phyloP scores from a whole-genome alignment of 2,888 invertebrate species.

The Lypha dubia region DNA sequence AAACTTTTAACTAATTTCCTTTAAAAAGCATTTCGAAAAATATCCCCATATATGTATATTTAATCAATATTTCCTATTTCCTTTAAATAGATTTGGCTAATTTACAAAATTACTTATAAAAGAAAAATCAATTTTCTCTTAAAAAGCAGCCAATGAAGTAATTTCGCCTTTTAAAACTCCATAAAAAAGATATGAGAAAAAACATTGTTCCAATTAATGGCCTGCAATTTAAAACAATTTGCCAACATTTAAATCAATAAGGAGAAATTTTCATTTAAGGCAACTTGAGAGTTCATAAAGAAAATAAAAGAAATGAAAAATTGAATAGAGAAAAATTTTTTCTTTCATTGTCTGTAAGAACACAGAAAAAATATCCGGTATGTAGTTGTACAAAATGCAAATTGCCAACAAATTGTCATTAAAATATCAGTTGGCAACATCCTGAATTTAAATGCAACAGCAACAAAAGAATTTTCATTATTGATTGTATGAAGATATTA shows the following conservation, averaged over 20 bases:
- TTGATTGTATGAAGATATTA: conserved; percentile 37
- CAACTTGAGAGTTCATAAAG: conserved; percentile 23
- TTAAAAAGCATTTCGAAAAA: background rate
- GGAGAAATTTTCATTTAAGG: conserved; percentile 63
- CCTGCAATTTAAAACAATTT: conserved; percentile 51
- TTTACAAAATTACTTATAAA: background rate
- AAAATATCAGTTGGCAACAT: conserved; percentile 61
- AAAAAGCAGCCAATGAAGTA: background rate
- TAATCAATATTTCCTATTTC: conserved; percentile 48
- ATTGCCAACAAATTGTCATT: conserved; percentile 69
- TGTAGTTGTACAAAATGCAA: conserved; percentile 55
- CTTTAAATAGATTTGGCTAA: background rate
- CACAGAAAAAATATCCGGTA: conserved; percentile 59
- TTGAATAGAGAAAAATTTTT: conserved; percentile 18
- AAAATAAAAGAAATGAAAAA: too few species aligned
- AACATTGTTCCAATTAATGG: conserved; percentile 37
- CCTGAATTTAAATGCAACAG: conserved; percentile 52
- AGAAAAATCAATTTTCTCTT: background rate
- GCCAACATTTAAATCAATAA: conserved; percentile 60
- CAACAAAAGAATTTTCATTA: conserved; percentile 26
- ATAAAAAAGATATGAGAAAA: conserved; percentile 4
- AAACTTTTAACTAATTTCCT: background rate
- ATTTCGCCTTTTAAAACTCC: background rate
- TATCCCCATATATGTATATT: conserved; percentile 6
- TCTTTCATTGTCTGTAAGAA: conserved; percentile 22